Percentiles rank a stretch among this genome's conserved stretches.
phyloP scores from a whole-genome alignment of 2,888 invertebrate species.

The Cephonodes hylas region DNA sequence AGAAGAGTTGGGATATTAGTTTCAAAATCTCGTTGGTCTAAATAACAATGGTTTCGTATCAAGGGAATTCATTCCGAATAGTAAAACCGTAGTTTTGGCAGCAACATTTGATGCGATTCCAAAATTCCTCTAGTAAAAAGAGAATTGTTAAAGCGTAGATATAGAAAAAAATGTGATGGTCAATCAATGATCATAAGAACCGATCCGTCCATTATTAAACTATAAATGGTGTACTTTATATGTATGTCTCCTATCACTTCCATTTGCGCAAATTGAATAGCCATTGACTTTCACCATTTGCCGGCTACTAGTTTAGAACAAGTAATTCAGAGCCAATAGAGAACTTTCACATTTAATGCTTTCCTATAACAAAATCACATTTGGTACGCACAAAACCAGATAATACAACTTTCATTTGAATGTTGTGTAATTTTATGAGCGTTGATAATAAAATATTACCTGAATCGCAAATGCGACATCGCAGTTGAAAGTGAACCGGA shows the following conservation, averaged over 20 bases:
- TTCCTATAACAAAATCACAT: conserved; percentile 1
- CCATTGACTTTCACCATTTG: conserved; percentile 7
- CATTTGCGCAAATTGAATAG: conserved; percentile 3
- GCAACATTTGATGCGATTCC: background rate
- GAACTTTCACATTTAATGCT: conserved; percentile 11
- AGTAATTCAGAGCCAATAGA: background rate
- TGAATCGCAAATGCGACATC: too few relatives aligned
- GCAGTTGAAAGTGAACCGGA: too few relatives aligned
- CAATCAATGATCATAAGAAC: too few relatives aligned
- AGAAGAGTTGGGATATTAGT: background rate
- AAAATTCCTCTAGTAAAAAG: too few relatives aligned
- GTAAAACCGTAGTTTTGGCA: too few relatives aligned
- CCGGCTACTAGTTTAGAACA: background rate
- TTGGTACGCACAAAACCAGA: background rate
- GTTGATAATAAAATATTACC: background rate
- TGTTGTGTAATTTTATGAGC: background rate
- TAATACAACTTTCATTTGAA: conserved; percentile 1
- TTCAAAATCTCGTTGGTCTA: background rate
- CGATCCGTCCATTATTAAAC: too few relatives aligned
- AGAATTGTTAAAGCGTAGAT: too few relatives aligned
- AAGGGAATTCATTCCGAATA: background rate
- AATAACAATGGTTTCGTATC: background rate
- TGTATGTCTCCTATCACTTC: conserved; percentile 3
- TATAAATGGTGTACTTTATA: conserved; percentile 1
- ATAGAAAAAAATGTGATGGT: too few relatives aligned